A percentile compares a stretch with the other conserved stretches of the same genome.
Conservation (phyloP, 2,888 invertebrate species). For the Biston stratarius region DNA sequence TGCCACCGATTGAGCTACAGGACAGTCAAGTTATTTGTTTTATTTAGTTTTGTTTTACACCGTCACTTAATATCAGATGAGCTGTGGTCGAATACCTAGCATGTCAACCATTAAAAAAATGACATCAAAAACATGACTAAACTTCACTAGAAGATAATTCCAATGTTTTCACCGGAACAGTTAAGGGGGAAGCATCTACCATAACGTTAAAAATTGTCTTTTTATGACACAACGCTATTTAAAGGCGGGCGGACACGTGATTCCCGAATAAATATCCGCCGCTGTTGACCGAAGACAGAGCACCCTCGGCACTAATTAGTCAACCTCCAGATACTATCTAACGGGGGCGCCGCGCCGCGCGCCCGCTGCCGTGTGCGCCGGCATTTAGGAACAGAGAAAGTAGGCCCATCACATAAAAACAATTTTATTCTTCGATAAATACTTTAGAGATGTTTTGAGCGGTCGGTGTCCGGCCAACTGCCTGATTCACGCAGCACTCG, state of each 20-base stretch:
- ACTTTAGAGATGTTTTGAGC: not conserved
- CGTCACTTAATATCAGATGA: too few relatives aligned
- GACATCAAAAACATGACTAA: too few relatives aligned
- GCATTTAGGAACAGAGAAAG: not conserved
- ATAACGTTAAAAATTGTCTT: not conserved
- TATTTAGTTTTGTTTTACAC: too few relatives aligned
- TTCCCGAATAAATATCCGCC: slow-evolving; percentile 21
- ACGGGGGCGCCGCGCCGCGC: slow-evolving; percentile 9
- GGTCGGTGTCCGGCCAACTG: not conserved
- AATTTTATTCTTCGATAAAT: not conserved
- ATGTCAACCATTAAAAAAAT: not conserved
- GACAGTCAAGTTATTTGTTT: too few relatives aligned
- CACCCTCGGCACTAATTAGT: slow-evolving; percentile 35
- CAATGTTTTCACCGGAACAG: not conserved
- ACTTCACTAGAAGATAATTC: too few relatives aligned
- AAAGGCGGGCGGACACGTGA: slow-evolving; percentile 29
- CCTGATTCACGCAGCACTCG: too few relatives aligned
- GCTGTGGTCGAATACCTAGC: too few relatives aligned
- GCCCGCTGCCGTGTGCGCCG: slow-evolving; percentile 1
- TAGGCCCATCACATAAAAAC: not conserved
- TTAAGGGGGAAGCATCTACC: not conserved
- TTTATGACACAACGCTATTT: slow-evolving; percentile 10
- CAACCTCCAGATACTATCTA: slow-evolving; percentile 34
- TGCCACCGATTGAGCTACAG: too few relatives aligned
- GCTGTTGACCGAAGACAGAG: slow-evolving; percentile 31